Base-by-base conservation (phyloP, 2,888 invertebrate genomes). In the Harmothoe impar region DNA sequence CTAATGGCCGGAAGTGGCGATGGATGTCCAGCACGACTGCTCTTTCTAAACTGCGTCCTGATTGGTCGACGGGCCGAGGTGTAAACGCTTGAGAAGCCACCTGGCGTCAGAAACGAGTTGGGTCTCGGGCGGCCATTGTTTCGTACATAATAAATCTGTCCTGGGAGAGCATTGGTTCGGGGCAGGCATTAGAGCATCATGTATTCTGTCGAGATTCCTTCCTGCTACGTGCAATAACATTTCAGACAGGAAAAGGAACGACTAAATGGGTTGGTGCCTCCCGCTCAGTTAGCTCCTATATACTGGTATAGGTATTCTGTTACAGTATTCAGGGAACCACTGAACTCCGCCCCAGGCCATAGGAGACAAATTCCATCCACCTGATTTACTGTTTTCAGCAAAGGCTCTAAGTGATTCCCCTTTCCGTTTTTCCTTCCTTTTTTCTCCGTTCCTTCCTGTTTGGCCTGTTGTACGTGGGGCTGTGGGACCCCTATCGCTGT, bases 1-100 rank as follows among this genome's bases (percentile, higher is more conserved):
- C 81, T 81, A 81, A 81, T 81, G 81, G 43, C 81, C 81, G 81
- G 81, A 81, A 81, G 81, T 81, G 81, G 81, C 81, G 81, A 81
- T 81, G 81, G 81, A 3, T 20, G 43, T 81, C 81, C 81, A 43
- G 25, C 81, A 81, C 43, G 81, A 81, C 81, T 35, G 81, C 81
- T 35, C 81, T 81, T 81, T 81, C 81, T 33, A 81, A 43, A 81
- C 81, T 35, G 43, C 23, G 35, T 43, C 81, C 35, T 43, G 81
- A 81, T 81, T 81, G 81, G 81, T 43, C 29, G 29, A 29, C 7
- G 72, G 25, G 29, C 72, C 43, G 81, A 33, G n/a, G 43, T 3
- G 43, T 43, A 5, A 25, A 81, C 81, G 35, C 35, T 17, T 62
- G 81, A 10, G 35, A 81, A 25, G 81, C 81, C 43, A 33, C 17